phyloP scores from a whole-genome alignment of 2,888 invertebrate genomes.

The Napeogenes inachia region DNA sequence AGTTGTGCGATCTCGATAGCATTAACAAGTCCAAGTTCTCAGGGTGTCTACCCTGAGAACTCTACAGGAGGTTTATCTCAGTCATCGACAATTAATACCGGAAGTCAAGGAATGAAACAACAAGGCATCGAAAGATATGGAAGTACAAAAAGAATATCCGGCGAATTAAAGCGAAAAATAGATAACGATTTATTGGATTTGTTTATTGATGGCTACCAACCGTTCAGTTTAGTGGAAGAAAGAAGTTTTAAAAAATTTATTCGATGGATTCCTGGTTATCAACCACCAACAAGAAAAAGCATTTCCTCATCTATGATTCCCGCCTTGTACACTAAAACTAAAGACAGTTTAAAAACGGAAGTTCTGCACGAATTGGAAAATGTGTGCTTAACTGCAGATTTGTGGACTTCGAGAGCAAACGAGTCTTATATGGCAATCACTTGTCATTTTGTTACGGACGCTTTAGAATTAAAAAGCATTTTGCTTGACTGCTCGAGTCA shows the following conservation, averaged over 20 bases:
- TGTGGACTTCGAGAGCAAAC: constrained; percentile 35
- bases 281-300: constrained; percentile 22
- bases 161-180: constrained; percentile 11
- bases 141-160: constrained; percentile 9
- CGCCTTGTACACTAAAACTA: not conserved
- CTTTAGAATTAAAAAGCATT: constrained; percentile 31
- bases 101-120: not conserved
- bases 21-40: not conserved
- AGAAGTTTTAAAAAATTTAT: constrained; percentile 13
- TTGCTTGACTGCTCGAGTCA: constrained; percentile 34
- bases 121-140: not conserved
- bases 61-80: too few species aligned
- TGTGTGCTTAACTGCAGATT: constrained; percentile 35
- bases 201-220: constrained; percentile 5
- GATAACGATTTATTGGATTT: constrained; percentile 7
- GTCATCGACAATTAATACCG: not conserved
- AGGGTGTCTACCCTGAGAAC: not conserved
- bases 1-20: not conserved
- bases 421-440: constrained; percentile 35
- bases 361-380: constrained; percentile 7
- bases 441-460: constrained; percentile 34
- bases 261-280: constrained; percentile 19
- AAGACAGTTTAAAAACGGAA: not conserved
- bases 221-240: constrained; percentile 11
- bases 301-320: constrained; percentile 9